Conservation (phyloP, 2,888 invertebrate species). For the Drosophila imparisetae region DNA sequence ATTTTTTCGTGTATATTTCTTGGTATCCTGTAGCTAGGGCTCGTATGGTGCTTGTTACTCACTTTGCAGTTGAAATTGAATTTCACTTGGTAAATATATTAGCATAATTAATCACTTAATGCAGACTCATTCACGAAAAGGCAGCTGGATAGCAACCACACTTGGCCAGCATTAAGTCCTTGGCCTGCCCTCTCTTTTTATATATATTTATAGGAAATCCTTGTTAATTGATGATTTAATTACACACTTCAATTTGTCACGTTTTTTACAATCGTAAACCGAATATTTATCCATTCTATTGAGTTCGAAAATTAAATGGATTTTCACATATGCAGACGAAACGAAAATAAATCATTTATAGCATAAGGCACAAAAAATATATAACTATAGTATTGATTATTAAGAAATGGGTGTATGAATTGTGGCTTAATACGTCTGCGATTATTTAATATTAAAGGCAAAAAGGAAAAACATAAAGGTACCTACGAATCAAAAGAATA, state of each 20-base stretch:
- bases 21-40: constrained; percentile 43
- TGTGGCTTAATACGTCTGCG: not conserved
- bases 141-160: constrained; percentile 8
- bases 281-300: not conserved
- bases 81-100: constrained; percentile 73
- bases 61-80: constrained; percentile 70
- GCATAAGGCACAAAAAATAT: not conserved
- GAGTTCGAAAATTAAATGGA: not conserved
- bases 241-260: not conserved
- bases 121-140: constrained; percentile 19
- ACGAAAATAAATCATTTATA: not conserved
- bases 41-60: constrained; percentile 41
- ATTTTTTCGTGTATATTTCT: constrained; percentile 47
- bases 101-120: constrained; percentile 75
- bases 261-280: not conserved
- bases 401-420: not conserved
- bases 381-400: not conserved
- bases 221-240: constrained; percentile 25
- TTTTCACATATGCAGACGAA: not conserved
- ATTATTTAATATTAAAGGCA: not conserved
- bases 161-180: constrained; percentile 12
- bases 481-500: not conserved
- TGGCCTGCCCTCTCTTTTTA: not conserved
- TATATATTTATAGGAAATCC: constrained; percentile 1
- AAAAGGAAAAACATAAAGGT: not conserved